Evolutionary conservation across 2,113 vertebrate genomes (phyloP), one percentile per base, ranked within the genome.

Genomic region (Trogon melanurus): DNA sequence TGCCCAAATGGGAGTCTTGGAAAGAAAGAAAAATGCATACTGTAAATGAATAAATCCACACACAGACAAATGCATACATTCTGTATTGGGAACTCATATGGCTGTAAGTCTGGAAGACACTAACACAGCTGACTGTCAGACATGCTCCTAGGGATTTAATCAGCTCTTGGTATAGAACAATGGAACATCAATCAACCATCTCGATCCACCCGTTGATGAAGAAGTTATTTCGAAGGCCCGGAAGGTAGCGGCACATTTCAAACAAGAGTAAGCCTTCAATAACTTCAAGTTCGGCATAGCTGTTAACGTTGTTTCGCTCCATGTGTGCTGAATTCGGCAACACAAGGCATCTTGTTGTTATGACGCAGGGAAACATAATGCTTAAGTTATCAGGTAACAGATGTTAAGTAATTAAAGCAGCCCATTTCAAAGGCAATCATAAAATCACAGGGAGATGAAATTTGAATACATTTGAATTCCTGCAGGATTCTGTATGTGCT

Each of bases 371-470:
- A 88, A 70, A 84, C 73, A 48, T 53, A 80, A 86, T 84, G 85
- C 50, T 95, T 93, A 74, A 62, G 45, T 95, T 89, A 92, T 72
- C 72, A 76, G 88, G 95, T 85, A 92, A 76, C 91, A 97, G 95
- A 95, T 96, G 94, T 92, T 94, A 87, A 65, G 61, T 90, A 95
- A 97, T 96, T 92, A 97, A 96, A 96, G 70, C 48, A 91, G 20
- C 30, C 90, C 56, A 60, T 92, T 97, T 95, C 89, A 95, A 95
- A 96, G 84, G 71, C 74, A 70, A 64, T 95, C 84, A 80, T 95
- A 95, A 92, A 95, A 91, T 95, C 91, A 92, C 66, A 73, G 58
- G 36, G 86, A 96, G 71, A 89, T 88, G 57, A 93, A 94, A 94
- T 96, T 71, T 89, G 95, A 96, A 95, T 94, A 72, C 30, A 75